Conservation (phyloP, 2,797 vertebrate genomes). For the Atherinosoma microstoma region DNA sequence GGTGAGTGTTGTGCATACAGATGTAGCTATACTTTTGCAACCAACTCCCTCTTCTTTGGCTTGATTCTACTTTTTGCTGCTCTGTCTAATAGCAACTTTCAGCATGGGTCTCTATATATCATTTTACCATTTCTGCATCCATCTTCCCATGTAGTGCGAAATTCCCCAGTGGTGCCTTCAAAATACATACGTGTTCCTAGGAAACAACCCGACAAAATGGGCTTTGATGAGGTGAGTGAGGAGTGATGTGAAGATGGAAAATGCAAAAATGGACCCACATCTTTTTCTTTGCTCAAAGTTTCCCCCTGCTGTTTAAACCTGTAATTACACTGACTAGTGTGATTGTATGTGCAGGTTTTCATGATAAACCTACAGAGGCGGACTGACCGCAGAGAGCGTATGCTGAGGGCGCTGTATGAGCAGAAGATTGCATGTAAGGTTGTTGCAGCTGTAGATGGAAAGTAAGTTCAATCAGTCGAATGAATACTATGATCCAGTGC, state of each 20-base stretch:
- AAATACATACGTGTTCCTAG: constrained; percentile 84
- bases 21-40: constrained; percentile 15
- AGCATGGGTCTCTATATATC: constrained; percentile 42
- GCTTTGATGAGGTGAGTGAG: constrained; percentile 94
- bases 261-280: constrained; percentile 66
- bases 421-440: constrained; percentile 87
- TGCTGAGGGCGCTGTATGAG: constrained; percentile 83
- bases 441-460: constrained; percentile 90
- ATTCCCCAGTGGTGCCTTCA: constrained; percentile 89
- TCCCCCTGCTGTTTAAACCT: constrained; percentile 37
- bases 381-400: constrained; percentile 85
- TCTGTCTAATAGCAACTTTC: constrained; percentile 30
- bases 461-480: constrained; percentile 80
- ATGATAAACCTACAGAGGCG: constrained; percentile 91
- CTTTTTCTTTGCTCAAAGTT: constrained; percentile 40
- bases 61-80: constrained; percentile 22
- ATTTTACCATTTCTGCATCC: constrained; percentile 71
- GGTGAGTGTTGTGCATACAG: constrained; percentile 80
- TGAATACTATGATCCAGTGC: neutral
- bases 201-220: constrained; percentile 93
- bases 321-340: constrained; percentile 5
- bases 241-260: constrained; percentile 68
- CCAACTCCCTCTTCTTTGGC: neutral
- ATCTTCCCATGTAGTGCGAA: constrained; percentile 87
- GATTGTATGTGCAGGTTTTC: constrained; percentile 83